phyloP scores from a whole-genome alignment of 2,113 vertebrate species.

The Perca fluviatilis region DNA sequence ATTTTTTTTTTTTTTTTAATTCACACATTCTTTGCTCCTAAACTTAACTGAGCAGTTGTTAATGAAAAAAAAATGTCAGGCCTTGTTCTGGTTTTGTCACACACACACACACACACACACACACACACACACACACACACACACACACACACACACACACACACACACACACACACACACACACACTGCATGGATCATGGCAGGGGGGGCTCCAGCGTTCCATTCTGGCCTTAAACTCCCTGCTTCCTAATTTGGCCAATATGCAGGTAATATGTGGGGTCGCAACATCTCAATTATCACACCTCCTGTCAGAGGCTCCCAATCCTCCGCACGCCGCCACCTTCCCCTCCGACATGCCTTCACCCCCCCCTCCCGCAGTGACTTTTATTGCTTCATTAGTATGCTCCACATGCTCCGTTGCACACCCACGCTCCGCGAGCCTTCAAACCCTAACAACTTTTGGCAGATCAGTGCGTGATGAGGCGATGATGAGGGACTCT shows the following conservation, averaged over 20 bases:
- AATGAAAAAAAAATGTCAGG: slow-evolving; percentile 19
- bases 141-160: slow-evolving; percentile 36
- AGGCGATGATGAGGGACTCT: slow-evolving; percentile 71
- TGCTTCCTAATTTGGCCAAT: slow-evolving; percentile 72
- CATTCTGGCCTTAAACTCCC: slow-evolving; percentile 60
- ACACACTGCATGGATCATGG: slow-evolving; percentile 22
- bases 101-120: slow-evolving; percentile 15
- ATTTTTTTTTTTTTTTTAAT: not conserved
- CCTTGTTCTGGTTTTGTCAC: slow-evolving; percentile 14
- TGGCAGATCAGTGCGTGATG: slow-evolving; percentile 75
- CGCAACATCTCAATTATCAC: slow-evolving; percentile 87
- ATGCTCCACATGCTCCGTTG: slow-evolving; percentile 88
- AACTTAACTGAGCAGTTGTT: slow-evolving; percentile 8
- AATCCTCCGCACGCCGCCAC: slow-evolving; percentile 47
- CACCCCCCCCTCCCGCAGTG: slow-evolving; percentile 85
- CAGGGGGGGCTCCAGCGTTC: slow-evolving; percentile 30
- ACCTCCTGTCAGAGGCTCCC: slow-evolving; percentile 81
- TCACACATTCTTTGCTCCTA: not conserved
- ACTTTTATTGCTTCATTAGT: slow-evolving; percentile 99
- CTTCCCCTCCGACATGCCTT: slow-evolving; percentile 56
- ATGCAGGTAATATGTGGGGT: slow-evolving; percentile 85
- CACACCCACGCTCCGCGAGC: slow-evolving; percentile 77
- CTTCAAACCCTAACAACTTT: slow-evolving; percentile 77
- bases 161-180: slow-evolving; percentile 49
- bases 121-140: slow-evolving; percentile 8